Base-by-base conservation (phyloP, 1,140 invertebrate genomes). In the Calliopsis andreniformis region DNA sequence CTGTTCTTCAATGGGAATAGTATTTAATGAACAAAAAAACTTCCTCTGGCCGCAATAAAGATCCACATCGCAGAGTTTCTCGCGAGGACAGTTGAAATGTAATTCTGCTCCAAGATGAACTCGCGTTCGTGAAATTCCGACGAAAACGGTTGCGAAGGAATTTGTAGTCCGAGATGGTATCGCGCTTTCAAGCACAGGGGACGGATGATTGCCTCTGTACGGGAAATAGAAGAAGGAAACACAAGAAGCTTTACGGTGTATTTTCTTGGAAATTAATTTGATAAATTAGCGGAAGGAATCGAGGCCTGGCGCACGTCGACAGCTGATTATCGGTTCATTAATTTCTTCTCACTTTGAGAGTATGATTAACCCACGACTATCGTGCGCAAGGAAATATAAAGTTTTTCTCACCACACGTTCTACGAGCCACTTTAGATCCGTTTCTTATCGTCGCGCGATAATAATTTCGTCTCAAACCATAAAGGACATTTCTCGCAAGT, bases 251-350 rank as follows among this genome's bases (percentile, higher is more conserved):
- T 6, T 20, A 6, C 12, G n/a, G 16, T 20, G 8, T 20, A 10
- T 45, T 28, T 80, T 77, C 79, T 35, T 18, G 62, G 78, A 77
- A 80, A 70, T 66, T 70, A 12, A 47, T 58, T 66, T 55, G 72
- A 80, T 79, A 72, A 56, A 73, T 79, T 55, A 42, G 42, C 68
- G 49, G 28, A 39, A 43, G 30, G 47, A 42, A 63, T 23, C 53
- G 47, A 45, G 71, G 67, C 51, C 42, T 0, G 47, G 32, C 45
- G 47, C 51, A 68, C 49, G 55, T 69, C 56, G 63, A 7, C 23
- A 49, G 63, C 35, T 61, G 63, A 82, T 82, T 82, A 82, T 82
- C 63, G 68, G 66, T 68, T 64, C 79, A 82, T 82, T 82, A 82
- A 82, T 81, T 81, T 78, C 79, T 76, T 82, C 76, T 82, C 73